Evolutionary conservation across 2,888 invertebrate species (phyloP).

Genomic region (Eutolmus rufibarbis): DNA sequence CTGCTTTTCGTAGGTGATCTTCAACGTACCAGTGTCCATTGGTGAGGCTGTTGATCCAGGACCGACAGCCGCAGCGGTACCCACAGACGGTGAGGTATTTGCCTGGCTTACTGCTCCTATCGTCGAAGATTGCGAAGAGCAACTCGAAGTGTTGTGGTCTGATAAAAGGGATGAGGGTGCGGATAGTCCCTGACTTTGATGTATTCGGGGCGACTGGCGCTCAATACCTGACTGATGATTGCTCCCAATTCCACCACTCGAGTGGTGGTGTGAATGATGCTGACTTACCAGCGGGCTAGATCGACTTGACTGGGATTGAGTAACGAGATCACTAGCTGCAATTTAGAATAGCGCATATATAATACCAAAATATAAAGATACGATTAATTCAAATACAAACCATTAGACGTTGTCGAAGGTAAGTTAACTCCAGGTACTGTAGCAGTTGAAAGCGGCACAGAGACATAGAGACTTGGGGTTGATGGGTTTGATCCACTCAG

Average conservation of each 20-base stretch:
- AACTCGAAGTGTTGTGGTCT: constrained; percentile 10
- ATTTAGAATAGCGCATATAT: not conserved
- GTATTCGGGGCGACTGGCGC: constrained; percentile 53
- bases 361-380: not conserved
- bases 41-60: constrained; percentile 51
- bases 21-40: constrained; percentile 65
- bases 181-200: constrained; percentile 50
- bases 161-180: constrained; percentile 32
- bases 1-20: constrained; percentile 65
- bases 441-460: constrained; percentile 68
- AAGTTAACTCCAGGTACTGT: constrained; percentile 63
- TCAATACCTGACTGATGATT: constrained; percentile 46
- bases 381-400: constrained; percentile 16
- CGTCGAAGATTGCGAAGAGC: constrained; percentile 27
- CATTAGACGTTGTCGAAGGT: constrained; percentile 53
- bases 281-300: constrained; percentile 57
- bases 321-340: constrained; percentile 37
- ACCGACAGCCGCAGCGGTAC: constrained; percentile 50
- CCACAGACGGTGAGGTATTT: constrained; percentile 49
- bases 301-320: constrained; percentile 42
- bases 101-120: constrained; percentile 27
- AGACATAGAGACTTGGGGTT: constrained; percentile 69
- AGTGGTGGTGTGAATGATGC: constrained; percentile 50
- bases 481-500: constrained; percentile 51
- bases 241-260: constrained; percentile 33